phyloP scores from a whole-genome alignment of 2,797 vertebrate genomes.

The Crocidura indochinensis region DNA sequence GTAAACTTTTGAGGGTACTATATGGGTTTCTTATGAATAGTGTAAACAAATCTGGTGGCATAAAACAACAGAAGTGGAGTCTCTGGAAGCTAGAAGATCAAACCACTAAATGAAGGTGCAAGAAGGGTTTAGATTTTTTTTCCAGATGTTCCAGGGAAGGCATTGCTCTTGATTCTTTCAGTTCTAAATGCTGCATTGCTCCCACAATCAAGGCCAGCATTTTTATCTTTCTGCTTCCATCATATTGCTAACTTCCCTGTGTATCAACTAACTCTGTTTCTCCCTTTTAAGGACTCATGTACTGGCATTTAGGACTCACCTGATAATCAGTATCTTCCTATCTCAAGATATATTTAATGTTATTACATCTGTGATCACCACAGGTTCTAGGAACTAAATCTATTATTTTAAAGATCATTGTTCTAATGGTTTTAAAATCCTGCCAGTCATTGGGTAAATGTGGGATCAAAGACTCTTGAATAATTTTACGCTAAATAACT shows the following conservation, averaged over 20 bases:
- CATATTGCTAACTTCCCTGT: background rate
- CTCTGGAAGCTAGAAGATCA: background rate
- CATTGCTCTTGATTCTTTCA: background rate
- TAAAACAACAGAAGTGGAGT: background rate
- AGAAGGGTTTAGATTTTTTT: fast-evolving
- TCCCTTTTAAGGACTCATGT: background rate
- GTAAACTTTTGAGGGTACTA: background rate
- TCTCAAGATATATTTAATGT: constrained; percentile 4
- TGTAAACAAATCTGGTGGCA: background rate
- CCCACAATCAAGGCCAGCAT: background rate
- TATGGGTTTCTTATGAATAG: background rate
- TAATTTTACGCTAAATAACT: background rate
- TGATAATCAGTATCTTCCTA: background rate
- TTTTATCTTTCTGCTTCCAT: background rate
- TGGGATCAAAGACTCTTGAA: background rate
- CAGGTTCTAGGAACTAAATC: background rate
- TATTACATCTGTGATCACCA: background rate
- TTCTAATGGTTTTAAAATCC: background rate
- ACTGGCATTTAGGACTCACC: background rate
- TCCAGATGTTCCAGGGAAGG: background rate
- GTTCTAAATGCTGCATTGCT: background rate
- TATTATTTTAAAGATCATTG: background rate
- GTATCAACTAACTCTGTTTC: background rate
- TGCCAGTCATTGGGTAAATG: background rate
- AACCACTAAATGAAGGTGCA: background rate